A percentile compares a stretch with the other conserved stretches of the same genome.
These are phyloP conservation scores for Lophotriccus pileatus DNA, from an alignment of 2,797 vertebrate species.

Conservation along the genomic window DNA sequence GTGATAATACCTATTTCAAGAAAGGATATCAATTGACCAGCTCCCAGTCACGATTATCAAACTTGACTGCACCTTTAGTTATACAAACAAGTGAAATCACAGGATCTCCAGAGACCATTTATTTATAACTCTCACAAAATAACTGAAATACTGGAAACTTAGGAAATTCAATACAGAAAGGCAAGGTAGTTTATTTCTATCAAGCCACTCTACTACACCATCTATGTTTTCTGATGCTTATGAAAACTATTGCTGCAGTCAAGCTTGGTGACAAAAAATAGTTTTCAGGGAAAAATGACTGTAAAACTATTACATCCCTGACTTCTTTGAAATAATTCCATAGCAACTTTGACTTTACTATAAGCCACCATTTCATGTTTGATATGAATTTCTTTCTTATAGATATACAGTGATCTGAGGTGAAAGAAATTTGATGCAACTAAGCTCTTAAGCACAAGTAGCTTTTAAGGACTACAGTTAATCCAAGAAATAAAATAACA, in stretches of 20 bases:
- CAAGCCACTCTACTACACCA: background rate
- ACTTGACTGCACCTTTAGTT: background rate
- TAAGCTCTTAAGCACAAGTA: background rate
- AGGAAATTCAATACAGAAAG: background rate
- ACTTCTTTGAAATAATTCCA: background rate
- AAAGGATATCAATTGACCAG: background rate
- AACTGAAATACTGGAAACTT: background rate
- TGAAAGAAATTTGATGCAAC: background rate
- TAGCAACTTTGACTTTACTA: background rate
- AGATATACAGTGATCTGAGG: background rate
- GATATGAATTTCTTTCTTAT: background rate
- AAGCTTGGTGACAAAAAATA: background rate
- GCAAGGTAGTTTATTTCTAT: background rate
- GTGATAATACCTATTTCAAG: background rate
- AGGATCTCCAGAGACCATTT: background rate
- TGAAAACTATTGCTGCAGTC: background rate
- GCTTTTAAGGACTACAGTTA: background rate
- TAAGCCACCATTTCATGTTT: background rate
- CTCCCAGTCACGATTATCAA: background rate
- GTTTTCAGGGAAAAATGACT: background rate
- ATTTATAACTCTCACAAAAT: background rate
- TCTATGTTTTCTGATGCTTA: background rate
- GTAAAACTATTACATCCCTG: background rate
- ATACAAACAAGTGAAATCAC: background rate
- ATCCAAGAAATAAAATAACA: background rate